Conservation (phyloP, 2,113 vertebrate species). For the Melanerpes formicivorus region DNA sequence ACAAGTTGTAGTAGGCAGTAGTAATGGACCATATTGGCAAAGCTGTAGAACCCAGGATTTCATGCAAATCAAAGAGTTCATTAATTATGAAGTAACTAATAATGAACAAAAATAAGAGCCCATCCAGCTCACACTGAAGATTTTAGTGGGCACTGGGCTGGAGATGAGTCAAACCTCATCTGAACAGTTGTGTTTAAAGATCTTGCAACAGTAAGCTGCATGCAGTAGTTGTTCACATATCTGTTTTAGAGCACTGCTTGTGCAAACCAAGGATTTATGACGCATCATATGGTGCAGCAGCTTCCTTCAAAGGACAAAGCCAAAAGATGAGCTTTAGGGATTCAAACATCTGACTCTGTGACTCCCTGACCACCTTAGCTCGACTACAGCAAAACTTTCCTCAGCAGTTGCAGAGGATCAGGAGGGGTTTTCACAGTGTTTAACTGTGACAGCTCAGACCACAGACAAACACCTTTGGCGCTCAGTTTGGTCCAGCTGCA, state of each 20-base stretch:
- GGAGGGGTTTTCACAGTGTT: rapidly evolving
- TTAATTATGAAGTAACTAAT: background rate
- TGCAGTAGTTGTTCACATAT: rapidly evolving
- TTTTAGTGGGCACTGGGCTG: background rate
- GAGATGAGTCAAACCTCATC: background rate
- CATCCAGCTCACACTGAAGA: background rate
- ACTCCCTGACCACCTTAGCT: background rate
- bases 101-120: background rate
- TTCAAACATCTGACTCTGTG: background rate
- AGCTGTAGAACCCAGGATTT: slow-evolving; percentile 51
- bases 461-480: background rate
- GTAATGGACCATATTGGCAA: slow-evolving; percentile 60
- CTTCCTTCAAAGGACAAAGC: background rate
- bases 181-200: background rate
- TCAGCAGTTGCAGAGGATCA: background rate
- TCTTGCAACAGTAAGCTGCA: background rate
- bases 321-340: background rate
- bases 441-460: background rate
- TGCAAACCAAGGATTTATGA: background rate
- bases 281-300: background rate
- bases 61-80: background rate
- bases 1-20: slow-evolving; percentile 67
- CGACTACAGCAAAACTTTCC: background rate
- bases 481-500: background rate
- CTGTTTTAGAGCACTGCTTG: background rate